Evolutionary conservation across 2,888 invertebrate genomes (phyloP).

Genomic region (Biston stratarius): DNA sequence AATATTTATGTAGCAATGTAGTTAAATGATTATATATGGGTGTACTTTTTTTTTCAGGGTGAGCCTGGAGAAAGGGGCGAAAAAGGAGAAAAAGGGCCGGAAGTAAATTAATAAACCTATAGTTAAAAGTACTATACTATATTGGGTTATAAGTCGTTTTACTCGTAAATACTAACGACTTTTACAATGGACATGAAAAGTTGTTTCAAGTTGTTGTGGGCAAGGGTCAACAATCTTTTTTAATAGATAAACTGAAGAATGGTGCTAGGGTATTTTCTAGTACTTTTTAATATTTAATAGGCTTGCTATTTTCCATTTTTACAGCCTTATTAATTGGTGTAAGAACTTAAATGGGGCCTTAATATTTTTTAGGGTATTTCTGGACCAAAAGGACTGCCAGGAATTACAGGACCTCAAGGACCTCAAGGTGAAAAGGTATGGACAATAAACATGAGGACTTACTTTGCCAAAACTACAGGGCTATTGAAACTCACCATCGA

Average conservation of each 20-base stretch:
- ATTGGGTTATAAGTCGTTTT: no score
- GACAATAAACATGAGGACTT: background rate
- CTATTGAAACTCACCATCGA: background rate
- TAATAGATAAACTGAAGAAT: no score
- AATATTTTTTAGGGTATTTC: background rate
- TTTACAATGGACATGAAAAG: no score
- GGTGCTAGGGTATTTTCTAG: no score
- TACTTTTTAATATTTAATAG: no score
- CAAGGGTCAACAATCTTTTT: no score
- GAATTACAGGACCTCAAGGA: background rate
- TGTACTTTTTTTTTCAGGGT: background rate
- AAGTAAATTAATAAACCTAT: background rate
- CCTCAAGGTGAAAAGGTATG: background rate
- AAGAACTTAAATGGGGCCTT: background rate
- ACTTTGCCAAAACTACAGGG: background rate
- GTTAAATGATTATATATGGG: background rate
- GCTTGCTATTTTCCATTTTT: no score
- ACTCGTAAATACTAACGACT: no score
- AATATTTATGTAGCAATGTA: no score
- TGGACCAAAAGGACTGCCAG: background rate
- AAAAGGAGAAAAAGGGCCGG: background rate
- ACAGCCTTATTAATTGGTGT: no score
- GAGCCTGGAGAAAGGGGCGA: background rate
- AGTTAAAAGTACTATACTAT: no score
- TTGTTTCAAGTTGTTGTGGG: no score